Evolutionary conservation across 2,797 vertebrate species (phyloP).

Genomic region (Amblyopsis hoosieri): DNA sequence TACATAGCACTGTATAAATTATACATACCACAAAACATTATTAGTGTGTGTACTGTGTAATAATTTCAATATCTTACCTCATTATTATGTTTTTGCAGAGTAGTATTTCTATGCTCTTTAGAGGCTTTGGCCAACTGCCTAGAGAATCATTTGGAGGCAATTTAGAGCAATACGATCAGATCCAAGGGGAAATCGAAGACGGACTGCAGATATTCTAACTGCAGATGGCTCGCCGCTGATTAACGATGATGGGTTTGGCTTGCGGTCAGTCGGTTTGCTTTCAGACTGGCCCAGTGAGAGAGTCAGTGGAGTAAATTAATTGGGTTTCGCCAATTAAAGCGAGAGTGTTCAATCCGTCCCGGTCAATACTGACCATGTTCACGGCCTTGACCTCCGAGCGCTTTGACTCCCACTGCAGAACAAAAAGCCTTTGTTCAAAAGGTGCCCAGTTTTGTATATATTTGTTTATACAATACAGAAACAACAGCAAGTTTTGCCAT

Average conservation of each 20-base stretch:
- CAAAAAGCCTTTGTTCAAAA: slow-evolving; percentile 36
- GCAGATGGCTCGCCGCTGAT: background rate
- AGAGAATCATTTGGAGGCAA: background rate
- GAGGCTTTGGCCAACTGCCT: background rate
- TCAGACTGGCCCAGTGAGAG: background rate
- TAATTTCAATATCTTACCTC: background rate
- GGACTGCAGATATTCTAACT: slow-evolving; percentile 1
- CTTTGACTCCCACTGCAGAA: background rate
- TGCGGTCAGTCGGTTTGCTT: slow-evolving; percentile 11
- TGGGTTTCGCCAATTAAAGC: slow-evolving; percentile 3
- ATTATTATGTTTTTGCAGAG: background rate
- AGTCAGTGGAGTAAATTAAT: slow-evolving; percentile 8
- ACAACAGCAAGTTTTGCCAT: no score
- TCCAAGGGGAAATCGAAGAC: slow-evolving; percentile 11
- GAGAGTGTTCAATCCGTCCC: slow-evolving; percentile 9
- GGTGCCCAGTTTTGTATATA: slow-evolving; percentile 11
- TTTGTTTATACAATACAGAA: no score
- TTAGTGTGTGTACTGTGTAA: slow-evolving; percentile 5
- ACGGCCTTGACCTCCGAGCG: no score
- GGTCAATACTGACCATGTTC: slow-evolving; percentile 3
- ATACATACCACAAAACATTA: background rate
- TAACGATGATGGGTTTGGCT: slow-evolving; percentile 1
- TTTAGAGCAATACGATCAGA: background rate
- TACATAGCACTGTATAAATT: no score
- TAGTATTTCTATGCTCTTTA: background rate